Conservation (phyloP, 2,797 vertebrate genomes). For the Neomorphus geoffroyi region DNA sequence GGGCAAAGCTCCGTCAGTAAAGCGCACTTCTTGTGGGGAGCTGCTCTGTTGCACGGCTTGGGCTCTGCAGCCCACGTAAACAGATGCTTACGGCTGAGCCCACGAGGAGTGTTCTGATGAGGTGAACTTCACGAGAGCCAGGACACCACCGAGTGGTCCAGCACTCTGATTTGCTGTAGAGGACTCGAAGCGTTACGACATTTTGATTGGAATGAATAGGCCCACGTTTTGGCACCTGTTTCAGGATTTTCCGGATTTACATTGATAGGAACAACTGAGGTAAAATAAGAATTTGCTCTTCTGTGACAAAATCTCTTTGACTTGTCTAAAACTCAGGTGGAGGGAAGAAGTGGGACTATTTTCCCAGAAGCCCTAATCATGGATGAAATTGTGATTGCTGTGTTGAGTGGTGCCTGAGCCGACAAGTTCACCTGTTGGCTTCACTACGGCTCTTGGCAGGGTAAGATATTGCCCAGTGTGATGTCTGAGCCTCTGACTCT, state of each 20-base stretch:
- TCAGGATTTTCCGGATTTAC: not conserved
- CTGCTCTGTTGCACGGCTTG: not conserved
- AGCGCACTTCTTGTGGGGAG: not conserved
- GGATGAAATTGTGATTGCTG: not conserved
- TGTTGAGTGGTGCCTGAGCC: not conserved
- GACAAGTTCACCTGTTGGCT: not conserved
- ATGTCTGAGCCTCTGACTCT: not conserved
- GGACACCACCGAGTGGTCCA: not conserved
- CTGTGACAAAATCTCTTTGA: not conserved
- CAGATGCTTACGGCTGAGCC: not conserved
- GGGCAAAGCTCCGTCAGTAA: accelerated
- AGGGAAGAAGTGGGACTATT: not conserved
- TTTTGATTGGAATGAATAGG: not conserved
- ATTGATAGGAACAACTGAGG: not conserved
- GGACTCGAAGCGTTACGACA: not conserved
- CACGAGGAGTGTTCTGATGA: not conserved
- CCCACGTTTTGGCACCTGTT: not conserved
- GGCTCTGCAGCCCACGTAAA: not conserved
- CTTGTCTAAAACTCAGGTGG: not conserved
- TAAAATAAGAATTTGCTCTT: not conserved
- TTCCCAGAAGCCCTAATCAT: not conserved
- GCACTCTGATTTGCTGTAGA: accelerated
- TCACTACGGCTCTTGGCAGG: not conserved
- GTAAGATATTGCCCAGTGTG: not conserved
- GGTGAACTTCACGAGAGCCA: not conserved